A percentile compares a stretch with the other conserved stretches of the same genome.
These are phyloP conservation scores for Rutpela maculata DNA, from an alignment of 2,888 invertebrate genomes.

Conservation along the genomic window DNA sequence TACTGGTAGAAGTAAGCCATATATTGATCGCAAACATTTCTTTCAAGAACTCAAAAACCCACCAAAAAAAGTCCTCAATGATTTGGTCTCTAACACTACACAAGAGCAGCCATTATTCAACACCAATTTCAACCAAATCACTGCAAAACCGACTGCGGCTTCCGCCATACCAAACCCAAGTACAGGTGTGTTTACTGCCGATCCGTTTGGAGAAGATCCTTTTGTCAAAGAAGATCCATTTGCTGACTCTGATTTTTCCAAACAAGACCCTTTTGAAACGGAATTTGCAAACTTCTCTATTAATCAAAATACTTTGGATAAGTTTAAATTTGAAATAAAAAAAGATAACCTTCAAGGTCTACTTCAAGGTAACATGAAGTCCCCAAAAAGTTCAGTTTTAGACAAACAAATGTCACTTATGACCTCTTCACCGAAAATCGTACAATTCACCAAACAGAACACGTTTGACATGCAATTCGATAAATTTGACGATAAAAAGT, in stretches of 20 bases:
- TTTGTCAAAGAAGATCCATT: slow-evolving; percentile 84
- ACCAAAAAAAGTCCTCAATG: slow-evolving; percentile 93
- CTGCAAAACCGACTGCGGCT: slow-evolving; percentile 44
- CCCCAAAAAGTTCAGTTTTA: slow-evolving; percentile 62
- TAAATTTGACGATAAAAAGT: slow-evolving; percentile 60
- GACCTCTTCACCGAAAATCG: slow-evolving; percentile 65
- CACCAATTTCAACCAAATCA: slow-evolving; percentile 53
- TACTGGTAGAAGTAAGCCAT: slow-evolving; percentile 93
- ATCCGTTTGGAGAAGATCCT: slow-evolving; percentile 84
- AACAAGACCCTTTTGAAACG: slow-evolving; percentile 80
- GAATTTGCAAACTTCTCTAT: slow-evolving; percentile 64
- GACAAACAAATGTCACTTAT: slow-evolving; percentile 63
- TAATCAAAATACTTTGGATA: slow-evolving; percentile 33
- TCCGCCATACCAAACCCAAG: slow-evolving; percentile 48
- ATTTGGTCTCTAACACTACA: slow-evolving; percentile 77
- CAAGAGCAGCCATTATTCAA: slow-evolving; percentile 53
- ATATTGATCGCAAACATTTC: slow-evolving; percentile 96
- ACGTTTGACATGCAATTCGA: slow-evolving; percentile 68
- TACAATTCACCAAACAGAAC: slow-evolving; percentile 65
- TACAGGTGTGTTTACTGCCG: slow-evolving; percentile 74
- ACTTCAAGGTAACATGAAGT: slow-evolving; percentile 58
- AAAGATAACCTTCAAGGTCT: slow-evolving; percentile 54
- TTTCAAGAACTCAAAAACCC: slow-evolving; percentile 97
- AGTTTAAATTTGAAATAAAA: slow-evolving; percentile 48
- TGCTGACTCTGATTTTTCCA: slow-evolving; percentile 76